Evolutionary conservation across 2,113 vertebrate genomes (phyloP).

Genomic region (Patagioenas fasciata): DNA sequence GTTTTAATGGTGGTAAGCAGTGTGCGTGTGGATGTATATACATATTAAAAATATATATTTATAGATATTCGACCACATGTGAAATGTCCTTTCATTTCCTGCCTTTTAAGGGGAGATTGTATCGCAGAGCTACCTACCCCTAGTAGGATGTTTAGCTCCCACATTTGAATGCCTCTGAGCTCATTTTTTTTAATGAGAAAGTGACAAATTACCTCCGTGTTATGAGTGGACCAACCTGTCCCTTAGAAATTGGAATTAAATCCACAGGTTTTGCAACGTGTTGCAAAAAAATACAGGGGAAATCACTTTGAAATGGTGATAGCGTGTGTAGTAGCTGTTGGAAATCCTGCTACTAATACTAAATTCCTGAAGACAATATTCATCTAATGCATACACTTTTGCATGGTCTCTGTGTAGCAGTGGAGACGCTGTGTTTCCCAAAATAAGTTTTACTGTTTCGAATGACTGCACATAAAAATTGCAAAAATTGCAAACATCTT

Average conservation of each 20-base stretch:
- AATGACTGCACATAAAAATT: slow-evolving; percentile 1
- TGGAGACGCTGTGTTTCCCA: neutral
- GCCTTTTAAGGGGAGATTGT: slow-evolving; percentile 57
- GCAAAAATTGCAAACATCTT: neutral
- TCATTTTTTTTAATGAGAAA: neutral
- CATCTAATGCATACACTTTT: neutral
- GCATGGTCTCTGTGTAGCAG: neutral
- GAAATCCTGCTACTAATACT: neutral
- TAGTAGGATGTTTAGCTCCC: neutral
- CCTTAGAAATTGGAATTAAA: neutral
- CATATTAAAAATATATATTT: slow-evolving; percentile 35
- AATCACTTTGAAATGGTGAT: neutral
- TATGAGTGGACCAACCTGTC: neutral
- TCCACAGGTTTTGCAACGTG: neutral
- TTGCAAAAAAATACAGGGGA: neutral
- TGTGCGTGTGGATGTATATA: slow-evolving; percentile 15
- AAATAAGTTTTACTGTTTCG: neutral
- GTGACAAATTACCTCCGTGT: neutral
- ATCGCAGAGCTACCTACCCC: neutral
- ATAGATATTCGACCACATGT: neutral
- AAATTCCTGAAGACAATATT: slow-evolving; percentile 8
- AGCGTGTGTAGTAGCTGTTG: neutral
- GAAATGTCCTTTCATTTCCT: slow-evolving; percentile 5
- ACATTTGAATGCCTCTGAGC: neutral
- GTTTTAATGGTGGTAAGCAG: slow-evolving; percentile 40